Conservation (phyloP, 2,888 invertebrate genomes). For the Pilophorus perplexus region DNA sequence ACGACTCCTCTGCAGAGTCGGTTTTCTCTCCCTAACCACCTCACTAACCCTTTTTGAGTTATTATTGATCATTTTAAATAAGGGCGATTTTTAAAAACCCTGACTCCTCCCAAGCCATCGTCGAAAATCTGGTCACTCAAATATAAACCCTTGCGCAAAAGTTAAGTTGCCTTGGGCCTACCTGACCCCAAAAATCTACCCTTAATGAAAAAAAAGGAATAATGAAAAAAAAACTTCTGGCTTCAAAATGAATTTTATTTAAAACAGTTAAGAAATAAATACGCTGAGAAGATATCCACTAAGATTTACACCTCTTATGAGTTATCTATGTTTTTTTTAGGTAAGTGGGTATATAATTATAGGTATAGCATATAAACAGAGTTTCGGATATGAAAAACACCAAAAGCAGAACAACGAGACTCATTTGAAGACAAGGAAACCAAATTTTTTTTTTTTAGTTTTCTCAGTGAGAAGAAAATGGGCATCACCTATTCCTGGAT, state of each 20-base stretch:
- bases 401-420: constrained; percentile 8
- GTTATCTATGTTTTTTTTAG: neutral
- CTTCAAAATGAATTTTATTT: constrained; percentile 44
- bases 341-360: constrained; percentile 10
- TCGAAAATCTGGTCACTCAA: too few relatives aligned
- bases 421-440: neutral
- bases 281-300: constrained; percentile 32
- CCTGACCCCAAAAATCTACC: too few relatives aligned
- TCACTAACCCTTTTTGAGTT: too few relatives aligned
- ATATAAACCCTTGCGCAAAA: too few relatives aligned
- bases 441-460: constrained; percentile 18
- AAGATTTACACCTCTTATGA: constrained; percentile 34
- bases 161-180: too few relatives aligned
- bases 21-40: too few relatives aligned
- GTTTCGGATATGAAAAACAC: constrained; percentile 10
- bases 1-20: too few relatives aligned
- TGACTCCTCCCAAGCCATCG: too few relatives aligned
- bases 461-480: constrained; percentile 15
- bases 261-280: constrained; percentile 45
- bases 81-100: too few relatives aligned
- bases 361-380: constrained; percentile 25
- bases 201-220: neutral
- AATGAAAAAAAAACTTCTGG: constrained; percentile 26
- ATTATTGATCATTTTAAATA: too few relatives aligned
- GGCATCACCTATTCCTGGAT: constrained; percentile 4